Base-by-base conservation (phyloP, 2,888 invertebrate species). In the Harpagoxenus sublaevis region DNA sequence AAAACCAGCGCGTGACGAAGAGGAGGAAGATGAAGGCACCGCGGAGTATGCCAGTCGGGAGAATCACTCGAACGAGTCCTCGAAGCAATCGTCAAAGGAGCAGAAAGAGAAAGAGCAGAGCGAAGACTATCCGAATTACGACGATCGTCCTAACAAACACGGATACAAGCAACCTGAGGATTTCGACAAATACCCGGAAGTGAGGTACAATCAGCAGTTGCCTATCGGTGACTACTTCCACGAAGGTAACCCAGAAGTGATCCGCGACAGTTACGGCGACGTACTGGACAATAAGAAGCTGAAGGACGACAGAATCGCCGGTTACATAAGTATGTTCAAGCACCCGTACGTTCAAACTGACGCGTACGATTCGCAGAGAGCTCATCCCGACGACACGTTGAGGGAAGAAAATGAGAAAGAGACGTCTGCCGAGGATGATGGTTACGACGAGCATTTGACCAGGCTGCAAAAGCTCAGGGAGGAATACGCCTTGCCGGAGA, bases 181-280 rank as follows among this genome's bases (percentile, higher is more conserved):
- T 3, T 42, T 31, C 3, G 63, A 85, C 48, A 87, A 84, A 51
- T 85, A 90, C 0, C 75, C 77, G 8, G 78, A 66, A 39, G 2
- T 84, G 31, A 55, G 60, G 2, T 78, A 78, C 18, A 70, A 82
- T 6, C 82, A 86, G 8, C 88, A 87, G 0, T 45, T 88, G 15
- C 87, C 89, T 0, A 83, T 87, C 42, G 89, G 86, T 12, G 86
- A 88, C 6, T 85, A 89, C 10, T 82, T 86, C 2, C 83, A 86
- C 6, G 79, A 86, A 3, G 28, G 53, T n/a, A 71, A 84, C 57
- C 88, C 84, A 9, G 92, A 90, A 10, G 89, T 88, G 42, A 81
- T 94, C 1, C 93, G 93, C 3, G 93, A 95, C 45, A 95, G 95
- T 79, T 95, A 95, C 39, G 95, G 95, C 0, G 91, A 94, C 12